Conservation (phyloP, 2,113 vertebrate genomes). For the Nerophis ophidion region DNA sequence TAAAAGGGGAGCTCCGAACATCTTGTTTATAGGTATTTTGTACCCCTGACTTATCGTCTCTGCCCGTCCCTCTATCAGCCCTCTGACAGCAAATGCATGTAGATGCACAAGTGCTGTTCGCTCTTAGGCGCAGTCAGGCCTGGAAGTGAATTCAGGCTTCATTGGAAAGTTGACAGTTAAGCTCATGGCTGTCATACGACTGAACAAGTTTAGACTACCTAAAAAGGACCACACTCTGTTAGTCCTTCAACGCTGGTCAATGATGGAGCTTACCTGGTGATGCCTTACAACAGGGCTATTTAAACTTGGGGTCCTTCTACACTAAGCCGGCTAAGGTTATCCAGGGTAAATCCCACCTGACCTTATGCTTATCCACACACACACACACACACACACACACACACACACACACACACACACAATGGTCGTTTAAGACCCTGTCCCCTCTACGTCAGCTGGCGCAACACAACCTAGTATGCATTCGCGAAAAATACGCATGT, state of each 20-base stretch:
- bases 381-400: too few species aligned
- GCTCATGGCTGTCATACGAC: slow-evolving; percentile 30
- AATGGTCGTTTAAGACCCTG: too few species aligned
- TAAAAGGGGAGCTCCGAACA: too few species aligned
- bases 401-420: too few species aligned
- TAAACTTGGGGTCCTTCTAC: too few species aligned
- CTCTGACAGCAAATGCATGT: slow-evolving; percentile 32
- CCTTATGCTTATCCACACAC: too few species aligned
- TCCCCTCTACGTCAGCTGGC: too few species aligned
- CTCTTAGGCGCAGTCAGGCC: slow-evolving; percentile 15
- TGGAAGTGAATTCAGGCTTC: slow-evolving; percentile 13
- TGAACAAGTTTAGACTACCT: slow-evolving; percentile 6
- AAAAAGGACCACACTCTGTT: neutral
- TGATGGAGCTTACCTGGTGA: slow-evolving; percentile 5
- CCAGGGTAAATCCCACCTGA: too few species aligned
- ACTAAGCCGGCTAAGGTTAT: too few species aligned
- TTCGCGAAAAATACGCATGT: too few species aligned
- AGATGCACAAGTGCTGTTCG: slow-evolving; percentile 18
- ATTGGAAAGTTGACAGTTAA: slow-evolving; percentile 38
- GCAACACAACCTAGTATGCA: too few species aligned
- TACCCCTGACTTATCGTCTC: slow-evolving; percentile 5
- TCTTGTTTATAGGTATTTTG: slow-evolving; percentile 5
- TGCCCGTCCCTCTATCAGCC: slow-evolving; percentile 20
- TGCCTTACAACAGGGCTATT: too few species aligned
- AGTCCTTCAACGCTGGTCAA: slow-evolving; percentile 12